phyloP scores from a whole-genome alignment of 2,888 invertebrate genomes.

The Sinelater perroti region DNA sequence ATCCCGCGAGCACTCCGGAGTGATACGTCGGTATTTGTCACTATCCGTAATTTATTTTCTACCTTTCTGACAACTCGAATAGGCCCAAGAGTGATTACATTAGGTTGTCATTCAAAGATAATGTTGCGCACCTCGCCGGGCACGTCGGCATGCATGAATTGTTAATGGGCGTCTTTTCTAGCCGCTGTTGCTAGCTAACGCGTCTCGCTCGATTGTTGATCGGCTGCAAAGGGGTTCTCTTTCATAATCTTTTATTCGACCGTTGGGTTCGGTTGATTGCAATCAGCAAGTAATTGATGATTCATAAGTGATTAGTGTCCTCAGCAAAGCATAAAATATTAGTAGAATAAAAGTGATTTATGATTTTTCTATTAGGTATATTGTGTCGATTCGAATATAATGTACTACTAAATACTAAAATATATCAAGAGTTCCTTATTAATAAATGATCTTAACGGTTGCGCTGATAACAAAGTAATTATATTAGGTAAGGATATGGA shows the following conservation, averaged over 20 bases:
- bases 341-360: no score
- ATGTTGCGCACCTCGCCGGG: conserved; percentile 7
- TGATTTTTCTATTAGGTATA: no score
- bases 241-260: not conserved
- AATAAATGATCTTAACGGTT: no score
- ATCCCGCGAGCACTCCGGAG: not conserved
- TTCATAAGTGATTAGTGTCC: no score
- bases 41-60: conserved; percentile 12
- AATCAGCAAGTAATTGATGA: no score
- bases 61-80: conserved; percentile 8
- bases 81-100: conserved; percentile 9
- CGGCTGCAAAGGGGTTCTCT: not conserved
- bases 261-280: no score
- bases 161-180: not conserved
- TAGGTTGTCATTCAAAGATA: conserved; percentile 14
- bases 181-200: not conserved
- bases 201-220: conserved; percentile 9
- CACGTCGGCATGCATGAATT: conserved; percentile 5
- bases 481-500: no score
- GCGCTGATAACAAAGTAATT: no score
- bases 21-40: conserved; percentile 14
- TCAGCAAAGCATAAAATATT: no score
- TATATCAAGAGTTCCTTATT: no score
- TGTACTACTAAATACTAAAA: no score
- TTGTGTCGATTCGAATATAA: no score